Base-by-base conservation (phyloP, 2,888 invertebrate genomes). In the Caenorhabditis becei region DNA sequence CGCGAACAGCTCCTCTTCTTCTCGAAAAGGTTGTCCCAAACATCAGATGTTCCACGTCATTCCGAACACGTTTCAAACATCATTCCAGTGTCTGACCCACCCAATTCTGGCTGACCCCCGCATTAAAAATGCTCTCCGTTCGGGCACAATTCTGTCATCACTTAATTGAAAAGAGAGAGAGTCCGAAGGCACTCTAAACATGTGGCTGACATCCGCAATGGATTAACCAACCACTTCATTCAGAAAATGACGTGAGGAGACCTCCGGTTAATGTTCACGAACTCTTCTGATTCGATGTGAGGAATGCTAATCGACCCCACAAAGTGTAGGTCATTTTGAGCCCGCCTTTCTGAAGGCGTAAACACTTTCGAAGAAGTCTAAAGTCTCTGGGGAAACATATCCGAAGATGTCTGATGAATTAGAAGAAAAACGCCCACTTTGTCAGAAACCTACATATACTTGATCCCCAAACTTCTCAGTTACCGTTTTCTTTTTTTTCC, bases 131-230 rank as follows among this genome's bases (percentile, higher is more conserved):
- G 41, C 16, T 2, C 41, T 41, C 41, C 41, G 41, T 41, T 41
- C 41, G 41, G 41, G 3, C 10, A 3, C 14, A 10, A 10, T 3
- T 3, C 5, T 41, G 41, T 16, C 41, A 41, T 41, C 41, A 41
- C 16, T 41, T 41, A 41, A 41, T 41, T 14, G 41, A 49, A 20
- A 49, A 14, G 49, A n/a, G 18, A 7, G 23, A 20, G 49, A 20
- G 18, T 49, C 49, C 49, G 20, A 49, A 41, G 41, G 41, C 41
- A 41, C 41, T 41, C 41, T 49, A 49, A 49, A 49, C 49, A 23
- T 53, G 53, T 53, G 26, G 14, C 26, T 53, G 53, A 53, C 53
- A 53, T 53, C 53, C 53, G 53, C 10, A 53, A 26, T 53, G 26
- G 18, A 53, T 53, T 53, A 53, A 18, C 53, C 53, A 18, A 53